A percentile compares a stretch with the other conserved stretches of the same genome.
Evolutionary conservation across 2,113 vertebrate genomes (phyloP).

Genomic region (Vombatus ursinus): DNA sequence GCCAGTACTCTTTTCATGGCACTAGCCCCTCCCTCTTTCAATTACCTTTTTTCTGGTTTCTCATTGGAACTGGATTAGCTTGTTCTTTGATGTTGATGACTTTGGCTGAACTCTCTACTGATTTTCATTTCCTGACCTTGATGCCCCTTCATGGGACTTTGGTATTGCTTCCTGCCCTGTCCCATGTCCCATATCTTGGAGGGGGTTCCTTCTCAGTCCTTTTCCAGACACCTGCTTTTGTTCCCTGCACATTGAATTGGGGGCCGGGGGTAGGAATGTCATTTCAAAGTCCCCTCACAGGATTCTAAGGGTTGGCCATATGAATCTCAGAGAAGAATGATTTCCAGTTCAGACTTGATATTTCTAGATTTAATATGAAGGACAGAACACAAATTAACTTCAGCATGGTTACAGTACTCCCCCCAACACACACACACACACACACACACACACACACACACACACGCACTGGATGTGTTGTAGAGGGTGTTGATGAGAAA

Average conservation of each 20-base stretch:
- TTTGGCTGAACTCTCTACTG: not conserved
- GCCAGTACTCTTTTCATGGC: too few species aligned
- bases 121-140: not conserved
- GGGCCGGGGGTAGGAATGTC: not conserved
- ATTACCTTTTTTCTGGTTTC: not conserved
- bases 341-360: not conserved
- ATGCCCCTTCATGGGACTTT: not conserved
- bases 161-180: not conserved
- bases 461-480: not conserved
- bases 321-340: conserved; percentile 14
- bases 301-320: conserved; percentile 3
- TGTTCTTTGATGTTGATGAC: not conserved
- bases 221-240: not conserved
- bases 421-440: too few species aligned
- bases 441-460: not conserved
- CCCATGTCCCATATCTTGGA: not conserved
- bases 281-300: conserved; percentile 12
- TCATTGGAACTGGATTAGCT: not conserved
- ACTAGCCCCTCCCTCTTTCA: too few species aligned
- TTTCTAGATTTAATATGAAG: conserved; percentile 45
- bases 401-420: conserved; percentile 2
- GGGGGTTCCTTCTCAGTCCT: not conserved
- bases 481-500: conserved; percentile 29
- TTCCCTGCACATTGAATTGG: not conserved
- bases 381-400: conserved; percentile 36